Conservation (phyloP, 2,797 vertebrate species). For the Peromyscus eremicus region DNA sequence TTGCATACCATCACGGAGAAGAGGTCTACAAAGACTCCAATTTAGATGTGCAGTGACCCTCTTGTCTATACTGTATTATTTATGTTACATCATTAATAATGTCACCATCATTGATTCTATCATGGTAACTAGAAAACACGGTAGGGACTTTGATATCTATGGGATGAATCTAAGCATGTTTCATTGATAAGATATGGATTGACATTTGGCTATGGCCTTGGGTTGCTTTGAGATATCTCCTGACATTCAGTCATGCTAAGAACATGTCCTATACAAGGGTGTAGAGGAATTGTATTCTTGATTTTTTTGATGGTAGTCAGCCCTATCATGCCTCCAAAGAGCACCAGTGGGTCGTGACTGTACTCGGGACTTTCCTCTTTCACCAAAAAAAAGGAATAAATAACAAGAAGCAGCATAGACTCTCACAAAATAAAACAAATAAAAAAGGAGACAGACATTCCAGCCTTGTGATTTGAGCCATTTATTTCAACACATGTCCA, state of each 20-base stretch:
- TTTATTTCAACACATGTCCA: neutral
- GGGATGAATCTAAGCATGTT: rapidly evolving
- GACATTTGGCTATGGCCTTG: too few relatives aligned
- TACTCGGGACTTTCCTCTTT: neutral
- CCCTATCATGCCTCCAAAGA: neutral
- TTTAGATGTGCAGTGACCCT: too few relatives aligned
- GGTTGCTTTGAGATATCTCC: neutral
- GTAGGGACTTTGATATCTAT: neutral
- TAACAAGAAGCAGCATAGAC: neutral
- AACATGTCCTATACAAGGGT: rapidly evolving
- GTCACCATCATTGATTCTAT: rapidly evolving
- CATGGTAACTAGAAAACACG: neutral
- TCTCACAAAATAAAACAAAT: neutral
- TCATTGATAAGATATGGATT: neutral
- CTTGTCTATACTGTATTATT: neutral
- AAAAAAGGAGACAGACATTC: neutral
- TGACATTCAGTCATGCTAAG: rapidly evolving
- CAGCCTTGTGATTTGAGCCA: rapidly evolving
- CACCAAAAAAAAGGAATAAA: neutral
- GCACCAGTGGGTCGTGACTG: neutral
- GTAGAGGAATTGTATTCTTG: neutral
- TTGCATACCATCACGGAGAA: neutral
- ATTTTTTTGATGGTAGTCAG: neutral
- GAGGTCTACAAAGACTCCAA: neutral
- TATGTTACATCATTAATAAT: rapidly evolving